A percentile compares a stretch with the other conserved stretches of the same genome.
Evolutionary conservation across 2,888 invertebrate species (phyloP).

Genomic region (Electrophaes corylata): DNA sequence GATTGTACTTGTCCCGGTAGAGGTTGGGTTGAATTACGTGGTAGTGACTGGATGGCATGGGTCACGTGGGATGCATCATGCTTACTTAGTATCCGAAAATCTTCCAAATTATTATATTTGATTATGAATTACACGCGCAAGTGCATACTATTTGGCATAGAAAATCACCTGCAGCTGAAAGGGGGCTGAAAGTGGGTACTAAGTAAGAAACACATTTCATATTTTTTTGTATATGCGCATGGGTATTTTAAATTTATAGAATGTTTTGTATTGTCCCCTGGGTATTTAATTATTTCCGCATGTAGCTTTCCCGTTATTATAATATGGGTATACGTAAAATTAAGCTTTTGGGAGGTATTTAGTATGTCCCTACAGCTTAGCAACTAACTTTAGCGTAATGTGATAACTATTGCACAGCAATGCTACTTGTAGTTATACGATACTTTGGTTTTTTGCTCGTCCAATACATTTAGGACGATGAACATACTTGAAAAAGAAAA

Average conservation of each 20-base stretch:
- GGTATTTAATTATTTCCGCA: conserved; percentile 50
- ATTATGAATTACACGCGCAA: conserved; percentile 4
- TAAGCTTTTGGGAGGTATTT: conserved; percentile 33
- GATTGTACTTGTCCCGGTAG: conserved; percentile 31
- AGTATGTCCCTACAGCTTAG: conserved; percentile 44
- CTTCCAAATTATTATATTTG: conserved; percentile 35
- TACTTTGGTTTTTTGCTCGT: conserved; percentile 40
- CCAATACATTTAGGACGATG: conserved; percentile 9
- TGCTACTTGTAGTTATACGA: conserved; percentile 47
- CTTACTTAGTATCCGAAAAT: conserved; percentile 40
- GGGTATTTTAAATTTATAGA: conserved; percentile 24
- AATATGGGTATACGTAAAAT: conserved; percentile 24
- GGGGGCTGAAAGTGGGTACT: conserved; percentile 32
- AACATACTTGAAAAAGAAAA: background rate
- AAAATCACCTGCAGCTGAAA: conserved; percentile 26
- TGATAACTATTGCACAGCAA: conserved; percentile 59
- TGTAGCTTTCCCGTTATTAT: conserved; percentile 44
- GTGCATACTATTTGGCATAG: conserved; percentile 32
- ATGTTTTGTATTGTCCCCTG: conserved; percentile 34
- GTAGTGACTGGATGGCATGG: conserved; percentile 43
- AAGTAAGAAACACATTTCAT: conserved; percentile 35
- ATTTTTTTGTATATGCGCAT: conserved; percentile 37
- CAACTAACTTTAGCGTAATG: conserved; percentile 59
- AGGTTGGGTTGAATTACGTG: conserved; percentile 35
- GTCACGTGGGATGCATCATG: conserved; percentile 32